These are phyloP conservation scores for Bagarius yarrelli DNA, from an alignment of 2,113 vertebrate species.

Conservation along the genomic window DNA sequence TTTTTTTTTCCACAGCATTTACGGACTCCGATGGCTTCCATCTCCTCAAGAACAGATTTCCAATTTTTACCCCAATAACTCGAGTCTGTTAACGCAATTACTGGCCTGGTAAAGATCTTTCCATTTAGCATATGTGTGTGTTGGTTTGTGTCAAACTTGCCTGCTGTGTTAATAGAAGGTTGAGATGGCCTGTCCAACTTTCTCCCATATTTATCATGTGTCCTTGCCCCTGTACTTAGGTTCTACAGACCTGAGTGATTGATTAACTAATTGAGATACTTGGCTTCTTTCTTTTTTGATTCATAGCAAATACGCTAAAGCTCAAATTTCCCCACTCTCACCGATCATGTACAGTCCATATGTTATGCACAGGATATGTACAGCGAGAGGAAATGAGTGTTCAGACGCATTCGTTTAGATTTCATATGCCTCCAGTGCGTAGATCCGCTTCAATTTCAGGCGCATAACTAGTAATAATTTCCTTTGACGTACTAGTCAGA, in stretches of 20 bases:
- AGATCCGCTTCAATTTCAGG: background rate
- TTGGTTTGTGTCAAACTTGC: background rate
- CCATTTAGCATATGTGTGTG: slow-evolving; percentile 30
- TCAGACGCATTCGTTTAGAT: background rate
- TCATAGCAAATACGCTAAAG: background rate
- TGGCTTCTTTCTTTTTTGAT: background rate
- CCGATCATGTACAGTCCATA: background rate
- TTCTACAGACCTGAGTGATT: background rate
- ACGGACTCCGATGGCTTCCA: slow-evolving; percentile 24
- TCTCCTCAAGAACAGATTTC: slow-evolving; percentile 23
- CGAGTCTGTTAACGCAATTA: slow-evolving; percentile 36
- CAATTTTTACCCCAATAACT: slow-evolving; percentile 32
- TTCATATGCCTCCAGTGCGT: background rate
- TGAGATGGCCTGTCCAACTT: background rate
- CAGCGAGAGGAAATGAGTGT: background rate
- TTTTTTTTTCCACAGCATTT: slow-evolving; percentile 24
- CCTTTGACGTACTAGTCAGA: background rate
- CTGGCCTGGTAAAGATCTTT: slow-evolving; percentile 32
- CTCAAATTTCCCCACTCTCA: background rate
- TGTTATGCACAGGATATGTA: background rate
- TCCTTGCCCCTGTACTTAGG: background rate
- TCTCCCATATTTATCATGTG: background rate
- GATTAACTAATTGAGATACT: slow-evolving; percentile 11
- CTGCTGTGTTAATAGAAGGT: slow-evolving; percentile 26
- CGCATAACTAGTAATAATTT: background rate